Conservation (phyloP, 2,797 vertebrate species). For the Cygnus olor region DNA sequence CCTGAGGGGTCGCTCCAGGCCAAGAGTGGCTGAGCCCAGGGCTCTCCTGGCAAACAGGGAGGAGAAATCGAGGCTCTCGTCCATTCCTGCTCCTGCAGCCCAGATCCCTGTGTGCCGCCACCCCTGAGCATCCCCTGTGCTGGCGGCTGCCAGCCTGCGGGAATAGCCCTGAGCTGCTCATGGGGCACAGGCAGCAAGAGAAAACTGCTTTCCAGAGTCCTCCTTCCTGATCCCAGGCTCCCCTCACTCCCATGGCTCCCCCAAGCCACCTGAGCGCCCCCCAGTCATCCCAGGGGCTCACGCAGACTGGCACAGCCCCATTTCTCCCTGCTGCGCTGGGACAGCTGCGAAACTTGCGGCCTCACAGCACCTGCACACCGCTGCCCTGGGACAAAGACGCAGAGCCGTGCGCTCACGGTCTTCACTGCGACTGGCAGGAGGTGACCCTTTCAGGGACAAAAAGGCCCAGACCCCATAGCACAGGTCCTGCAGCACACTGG, state of each 20-base stretch:
- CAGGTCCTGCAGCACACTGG: background rate
- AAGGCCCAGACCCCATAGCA: background rate
- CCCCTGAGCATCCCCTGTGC: background rate
- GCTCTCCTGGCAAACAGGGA: background rate
- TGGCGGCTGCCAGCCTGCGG: background rate
- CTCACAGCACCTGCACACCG: background rate
- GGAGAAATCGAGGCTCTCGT: background rate
- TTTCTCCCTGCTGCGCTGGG: background rate
- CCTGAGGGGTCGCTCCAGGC: background rate
- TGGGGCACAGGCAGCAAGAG: background rate
- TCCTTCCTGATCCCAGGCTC: background rate
- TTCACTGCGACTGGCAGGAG: fast-evolving
- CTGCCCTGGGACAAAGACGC: background rate
- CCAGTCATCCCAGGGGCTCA: background rate
- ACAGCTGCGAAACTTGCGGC: background rate
- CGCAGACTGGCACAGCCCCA: fast-evolving
- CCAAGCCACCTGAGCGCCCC: background rate
- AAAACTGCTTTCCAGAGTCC: background rate
- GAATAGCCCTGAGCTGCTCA: background rate
- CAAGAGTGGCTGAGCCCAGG: background rate
- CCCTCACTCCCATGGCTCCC: background rate
- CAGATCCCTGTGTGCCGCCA: fast-evolving
- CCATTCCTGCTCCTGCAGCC: background rate
- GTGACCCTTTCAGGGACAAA: background rate
- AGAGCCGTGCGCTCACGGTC: background rate